Evolutionary conservation across 1,140 invertebrate genomes (phyloP), one percentile per base, ranked within the genome.

Genomic region (Anoplolepis gracilipes): DNA sequence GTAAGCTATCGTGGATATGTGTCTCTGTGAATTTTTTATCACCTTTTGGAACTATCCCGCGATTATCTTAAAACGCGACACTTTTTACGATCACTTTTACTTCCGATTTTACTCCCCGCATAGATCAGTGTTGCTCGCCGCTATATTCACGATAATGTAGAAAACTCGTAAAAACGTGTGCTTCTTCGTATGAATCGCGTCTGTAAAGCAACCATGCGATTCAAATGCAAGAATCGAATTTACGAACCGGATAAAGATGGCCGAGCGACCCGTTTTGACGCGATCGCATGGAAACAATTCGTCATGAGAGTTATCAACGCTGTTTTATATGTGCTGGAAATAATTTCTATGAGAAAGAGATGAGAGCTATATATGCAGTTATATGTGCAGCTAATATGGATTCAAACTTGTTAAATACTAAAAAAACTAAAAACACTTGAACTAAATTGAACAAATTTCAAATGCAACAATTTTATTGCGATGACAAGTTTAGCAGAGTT

Each of bases 201-300:
- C 42, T 25, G 22, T 28, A n/a, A 82, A 79, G 36, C 39, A 11
- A 61, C 46, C 39, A 36, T 33, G 76, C 46, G 75, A 72, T 87
- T 81, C 67, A 55, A 79, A 87, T 87, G 79, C 86, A 85, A 78
- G 73, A 87, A 85, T 85, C 86, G 59, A 87, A 75, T 89, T 89
- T 89, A 89, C 62, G 82, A 84, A 39, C 59, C 61, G 30, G 61
- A 75, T 81, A 84, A 84, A 81, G 76, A 77, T 22, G 62, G 33
- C 67, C 59, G 49, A n/a, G n/a, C 55, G 67, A 30, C 28, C 36
- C 84, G 28, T 36, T 25, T 28, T 46, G 69, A 28, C 16, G 39
- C n/a, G 57, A 72, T 57, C 65, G 16, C 25, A 78, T 78, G 42
- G 64, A 22, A 61, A 28, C 33, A 19, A 11, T 30, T 55, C 16